Evolutionary conservation across 2,113 vertebrate species (phyloP).

Genomic region (Tychaedon coryphoeus): DNA sequence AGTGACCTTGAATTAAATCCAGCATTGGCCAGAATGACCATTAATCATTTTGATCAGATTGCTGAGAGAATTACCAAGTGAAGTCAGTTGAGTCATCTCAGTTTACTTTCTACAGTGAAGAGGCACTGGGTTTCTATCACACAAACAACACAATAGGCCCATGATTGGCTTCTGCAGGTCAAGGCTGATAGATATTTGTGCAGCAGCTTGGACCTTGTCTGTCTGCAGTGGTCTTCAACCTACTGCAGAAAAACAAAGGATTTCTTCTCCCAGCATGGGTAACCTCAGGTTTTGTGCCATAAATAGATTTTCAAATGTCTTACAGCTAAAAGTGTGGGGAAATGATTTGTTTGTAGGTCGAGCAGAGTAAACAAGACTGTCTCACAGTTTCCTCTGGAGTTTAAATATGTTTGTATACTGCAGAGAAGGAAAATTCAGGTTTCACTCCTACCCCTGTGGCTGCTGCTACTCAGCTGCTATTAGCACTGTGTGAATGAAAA

Average conservation of each 20-base stretch:
- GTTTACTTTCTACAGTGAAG: background rate
- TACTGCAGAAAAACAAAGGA: background rate
- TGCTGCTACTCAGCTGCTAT: background rate
- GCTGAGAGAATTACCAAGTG: background rate
- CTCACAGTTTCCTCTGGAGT: background rate
- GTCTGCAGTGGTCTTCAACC: background rate
- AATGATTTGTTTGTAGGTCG: background rate
- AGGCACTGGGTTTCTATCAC: background rate
- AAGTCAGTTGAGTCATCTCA: background rate
- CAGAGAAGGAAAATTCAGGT: background rate
- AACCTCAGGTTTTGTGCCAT: background rate
- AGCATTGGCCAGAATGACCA: conserved; percentile 13
- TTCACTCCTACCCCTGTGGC: background rate
- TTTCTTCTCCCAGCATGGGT: background rate
- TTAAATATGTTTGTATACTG: background rate
- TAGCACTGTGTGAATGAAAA: background rate
- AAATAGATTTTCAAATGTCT: background rate
- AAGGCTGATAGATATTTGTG: background rate
- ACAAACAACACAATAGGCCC: background rate
- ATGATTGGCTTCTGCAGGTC: background rate
- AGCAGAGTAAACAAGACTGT: background rate
- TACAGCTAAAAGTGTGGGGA: background rate
- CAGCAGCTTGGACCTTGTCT: background rate
- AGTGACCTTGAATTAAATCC: conserved; percentile 27
- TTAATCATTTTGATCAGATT: conserved; percentile 25